Evolutionary conservation across 30 jellyfish, hydroid and myxozoan genomes (phyloP).

Genomic region (Catostylus mosaicus): DNA sequence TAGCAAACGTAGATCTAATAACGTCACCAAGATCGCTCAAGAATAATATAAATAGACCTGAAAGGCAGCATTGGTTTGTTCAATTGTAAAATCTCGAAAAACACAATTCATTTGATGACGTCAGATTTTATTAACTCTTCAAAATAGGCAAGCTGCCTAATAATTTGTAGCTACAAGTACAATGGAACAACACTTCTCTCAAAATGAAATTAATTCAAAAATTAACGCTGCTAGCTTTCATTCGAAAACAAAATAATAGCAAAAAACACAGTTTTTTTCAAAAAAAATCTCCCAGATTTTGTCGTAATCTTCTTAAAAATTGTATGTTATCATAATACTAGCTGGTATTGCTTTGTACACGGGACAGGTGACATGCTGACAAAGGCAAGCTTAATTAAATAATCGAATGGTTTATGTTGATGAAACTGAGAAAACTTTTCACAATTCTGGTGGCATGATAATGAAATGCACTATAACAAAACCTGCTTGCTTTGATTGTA

Average conservation of each 20-base stretch:
- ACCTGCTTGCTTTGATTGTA: constrained; percentile 11
- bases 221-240: not conserved
- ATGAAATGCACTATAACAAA: constrained; percentile 11
- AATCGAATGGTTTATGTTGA: constrained; percentile 7
- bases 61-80: too few relatives aligned
- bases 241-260: constrained; percentile 8
- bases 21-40: too few relatives aligned
- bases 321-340: constrained; percentile 41
- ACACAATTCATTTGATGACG: not conserved
- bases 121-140: not conserved
- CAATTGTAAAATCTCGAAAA: too few relatives aligned
- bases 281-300: constrained; percentile 17
- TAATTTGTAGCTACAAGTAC: not conserved
- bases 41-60: too few relatives aligned
- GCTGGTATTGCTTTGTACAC: constrained; percentile 39
- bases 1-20: too few relatives aligned
- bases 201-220: not conserved
- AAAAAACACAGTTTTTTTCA: not conserved
- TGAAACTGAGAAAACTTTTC: constrained; percentile 11
- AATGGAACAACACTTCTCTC: not conserved
- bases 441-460: constrained; percentile 27
- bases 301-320: constrained; percentile 42
- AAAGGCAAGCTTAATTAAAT: constrained; percentile 21
- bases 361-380: constrained; percentile 40
- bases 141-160: not conserved